Evolutionary conservation across 2,888 invertebrate species (phyloP).

Genomic region (Agrochola circellaris): DNA sequence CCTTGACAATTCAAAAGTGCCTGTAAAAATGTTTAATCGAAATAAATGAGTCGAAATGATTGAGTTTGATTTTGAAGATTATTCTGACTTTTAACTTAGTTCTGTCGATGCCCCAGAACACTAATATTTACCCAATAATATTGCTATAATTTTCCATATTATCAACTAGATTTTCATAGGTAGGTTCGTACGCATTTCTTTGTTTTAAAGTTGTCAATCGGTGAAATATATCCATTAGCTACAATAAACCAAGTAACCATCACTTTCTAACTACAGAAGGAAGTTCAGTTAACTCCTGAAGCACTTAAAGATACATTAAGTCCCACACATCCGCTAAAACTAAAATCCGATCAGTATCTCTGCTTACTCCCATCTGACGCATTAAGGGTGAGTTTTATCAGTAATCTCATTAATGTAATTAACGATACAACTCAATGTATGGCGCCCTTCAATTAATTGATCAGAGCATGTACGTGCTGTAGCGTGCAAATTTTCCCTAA

Average conservation of each 20-base stretch:
- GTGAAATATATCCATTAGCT: background rate
- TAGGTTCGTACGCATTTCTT: background rate
- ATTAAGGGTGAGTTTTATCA: conserved; percentile 54
- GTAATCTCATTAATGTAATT: conserved; percentile 62
- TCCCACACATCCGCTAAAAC: conserved; percentile 3
- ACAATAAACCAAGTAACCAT: background rate
- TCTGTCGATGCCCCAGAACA: background rate
- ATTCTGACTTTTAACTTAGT: background rate
- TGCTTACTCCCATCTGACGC: conserved; percentile 9
- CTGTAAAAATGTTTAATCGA: too few relatives aligned
- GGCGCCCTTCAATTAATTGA: conserved; percentile 57
- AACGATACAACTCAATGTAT: conserved; percentile 48
- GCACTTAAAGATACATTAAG: background rate
- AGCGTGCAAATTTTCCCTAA: conserved; percentile 18
- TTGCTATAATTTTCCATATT: background rate
- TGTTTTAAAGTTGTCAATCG: background rate
- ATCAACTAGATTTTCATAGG: background rate
- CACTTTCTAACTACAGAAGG: background rate
- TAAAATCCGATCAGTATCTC: conserved; percentile 43
- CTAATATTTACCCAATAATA: background rate
- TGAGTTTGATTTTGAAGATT: background rate
- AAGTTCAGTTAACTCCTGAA: background rate
- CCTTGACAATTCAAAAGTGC: too few relatives aligned
- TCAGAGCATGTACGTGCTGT: conserved; percentile 37
- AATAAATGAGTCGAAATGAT: too few relatives aligned